These are phyloP conservation scores for Neelides folsomi DNA, from an alignment of 2,888 invertebrate species.

Conservation along the genomic window DNA sequence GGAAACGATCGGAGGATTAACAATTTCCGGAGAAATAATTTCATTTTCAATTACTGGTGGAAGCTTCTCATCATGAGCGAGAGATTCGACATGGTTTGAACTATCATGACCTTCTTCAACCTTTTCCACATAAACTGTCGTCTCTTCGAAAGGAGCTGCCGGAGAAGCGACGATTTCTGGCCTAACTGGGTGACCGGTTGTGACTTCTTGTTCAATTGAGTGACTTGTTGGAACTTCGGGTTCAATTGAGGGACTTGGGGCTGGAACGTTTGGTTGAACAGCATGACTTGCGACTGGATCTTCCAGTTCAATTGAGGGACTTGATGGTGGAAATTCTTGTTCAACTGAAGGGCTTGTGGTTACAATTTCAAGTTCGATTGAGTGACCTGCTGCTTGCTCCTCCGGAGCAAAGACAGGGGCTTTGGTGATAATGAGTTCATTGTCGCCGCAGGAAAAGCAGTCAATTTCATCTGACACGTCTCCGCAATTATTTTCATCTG, in stretches of 20 bases:
- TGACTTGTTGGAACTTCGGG: background rate
- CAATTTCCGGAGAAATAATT: background rate
- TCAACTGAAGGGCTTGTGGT: no score
- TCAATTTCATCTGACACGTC: no score
- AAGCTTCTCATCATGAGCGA: background rate
- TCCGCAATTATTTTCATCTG: no score
- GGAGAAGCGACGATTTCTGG: slow-evolving; percentile 34
- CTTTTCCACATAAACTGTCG: slow-evolving; percentile 8
- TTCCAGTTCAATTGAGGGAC: no score
- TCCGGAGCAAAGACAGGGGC: no score
- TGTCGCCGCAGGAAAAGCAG: no score
- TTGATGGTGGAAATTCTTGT: no score
- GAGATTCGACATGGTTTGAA: background rate
- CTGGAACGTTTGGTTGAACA: background rate
- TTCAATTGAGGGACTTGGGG: background rate
- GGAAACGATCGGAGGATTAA: background rate
- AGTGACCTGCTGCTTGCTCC: no score
- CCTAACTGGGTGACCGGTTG: slow-evolving; percentile 6
- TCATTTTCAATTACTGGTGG: background rate
- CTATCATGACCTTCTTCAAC: slow-evolving; percentile 9
- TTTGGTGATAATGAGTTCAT: no score
- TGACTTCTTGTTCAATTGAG: background rate
- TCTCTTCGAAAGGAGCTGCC: slow-evolving; percentile 27
- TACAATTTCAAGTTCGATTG: no score
- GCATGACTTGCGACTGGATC: background rate